Evolutionary conservation across 92 coral and sea anemone species (phyloP), one percentile per base, ranked within the genome.

Genomic region (Phenganax marumi): DNA sequence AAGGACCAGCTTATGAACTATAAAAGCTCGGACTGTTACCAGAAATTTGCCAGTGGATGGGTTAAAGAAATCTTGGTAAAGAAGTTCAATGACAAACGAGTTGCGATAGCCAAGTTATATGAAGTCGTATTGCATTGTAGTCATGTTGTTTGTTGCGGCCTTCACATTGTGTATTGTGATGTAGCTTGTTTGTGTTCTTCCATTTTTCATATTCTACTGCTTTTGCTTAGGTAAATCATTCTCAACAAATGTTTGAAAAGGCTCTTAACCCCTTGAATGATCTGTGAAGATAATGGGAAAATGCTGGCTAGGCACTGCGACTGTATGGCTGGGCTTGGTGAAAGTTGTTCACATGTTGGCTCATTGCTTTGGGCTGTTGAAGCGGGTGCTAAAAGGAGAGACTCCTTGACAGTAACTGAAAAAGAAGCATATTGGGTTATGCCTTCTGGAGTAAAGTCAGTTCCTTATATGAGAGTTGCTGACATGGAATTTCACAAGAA

Each of bases 1-100:
- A n/a, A n/a, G n/a, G n/a, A n/a, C n/a, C n/a, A n/a, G n/a, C 66
- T 86, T 14, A 69, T 70, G 86, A 86, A 81, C 75, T 86, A 86
- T 72, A 86, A 86, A 73, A 86, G 86, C 50, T 58, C 70, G 50
- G 81, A 81, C 23, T 78, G 73, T 18, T 57, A 78, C 43, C 83
- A 78, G n/a, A n/a, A n/a, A n/a, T n/a, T n/a, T n/a, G n/a, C n/a
- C n/a, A n/a, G n/a, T n/a, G n/a, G n/a, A n/a, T 87, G 90, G 88
- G 90, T 87, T 26, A 73, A 88, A 23, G 85, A 84, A 26, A 66
- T 87, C 23, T 50, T 85, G 12, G 73, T 25, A 23, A 87, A 84
- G 54, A 52, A 68, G 50, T 84, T 87, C 50, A 88, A 66, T 50
- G 90, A 84, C 48, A 84, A 71, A 11, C 48, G 90, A 25, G 80